Evolutionary conservation across 2,113 vertebrate genomes (phyloP), one percentile per base, ranked within the genome.

Genomic region (Loxodonta africana): DNA sequence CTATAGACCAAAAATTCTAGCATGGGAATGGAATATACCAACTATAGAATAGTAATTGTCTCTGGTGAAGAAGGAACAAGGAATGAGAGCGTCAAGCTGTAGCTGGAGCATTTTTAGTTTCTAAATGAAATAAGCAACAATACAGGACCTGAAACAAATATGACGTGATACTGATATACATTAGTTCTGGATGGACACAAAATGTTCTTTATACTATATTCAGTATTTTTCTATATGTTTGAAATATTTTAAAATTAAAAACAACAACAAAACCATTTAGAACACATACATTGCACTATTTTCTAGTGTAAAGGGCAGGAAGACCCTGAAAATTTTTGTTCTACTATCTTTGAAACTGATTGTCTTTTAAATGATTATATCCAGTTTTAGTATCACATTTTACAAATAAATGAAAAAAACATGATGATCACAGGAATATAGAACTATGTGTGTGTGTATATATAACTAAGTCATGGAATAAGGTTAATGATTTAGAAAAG

Each of bases 321-420:
- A 33, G 28, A 84, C n/a, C 12, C 28, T 84, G 12, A 41, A 86
- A 94, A 41, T 83, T 71, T 63, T 96, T 65, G 90, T 89, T 85
- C 23, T 85, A 30, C 3, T 44, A 12, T 87, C 44, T 23, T 84
- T 67, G 48, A 83, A 37, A 85, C 15, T 62, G 26, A 62, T 91
- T 44, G 44, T 9, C 26, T 30, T 48, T 48, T 48, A 48, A 48
- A 48, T 48, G 7, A 48, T 48, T 48, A 48, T 48, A 48, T 48
- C 48, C 10, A 48, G 48, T 48, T 48, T 48, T 48, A 8, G 7
- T 48, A 48, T 48, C 48, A 48, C 48, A 48, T 48, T 48, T 48
- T 10, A 48, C 48, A 48, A 48, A 48, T 48, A 48, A 48, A 48
- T 48, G 48, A 48, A 48, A 48, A 48, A 48, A 48, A 48, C 48